Base-by-base conservation (phyloP, 2,113 vertebrate genomes). In the Colius striatus region DNA sequence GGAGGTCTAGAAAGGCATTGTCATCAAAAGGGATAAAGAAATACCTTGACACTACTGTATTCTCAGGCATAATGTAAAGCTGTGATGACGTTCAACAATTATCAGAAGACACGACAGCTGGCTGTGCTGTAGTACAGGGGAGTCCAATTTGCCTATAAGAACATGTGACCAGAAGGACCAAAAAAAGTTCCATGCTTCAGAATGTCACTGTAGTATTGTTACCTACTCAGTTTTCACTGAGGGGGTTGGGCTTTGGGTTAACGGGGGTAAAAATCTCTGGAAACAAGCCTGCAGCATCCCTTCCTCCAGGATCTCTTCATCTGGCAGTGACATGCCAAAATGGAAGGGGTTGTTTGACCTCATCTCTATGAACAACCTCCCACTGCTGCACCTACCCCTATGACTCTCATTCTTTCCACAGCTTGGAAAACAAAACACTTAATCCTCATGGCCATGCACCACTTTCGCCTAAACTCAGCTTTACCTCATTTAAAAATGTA, bases 1-100 rank as follows among this genome's bases (percentile, higher is more conserved):
- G 54, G 45, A 80, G 65, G 30, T 58, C 25, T 12, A 50, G 55
- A 27, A 60, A 80, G 27, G 16, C 13, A 30, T 68, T 77, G 29
- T 5, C 25, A 55, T 32, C 36, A 13, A 30, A 3, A 21, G 10
- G 29, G 23, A 54, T 62, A 68, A 90, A 38, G 1, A 84, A 63
- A n/a, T 38, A 16, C 34, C 65, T 84, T 43, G 41, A 62, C 19
- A 27, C 22, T 43, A 2, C 10, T 16, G 16, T 43, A 13, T 58
- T 36, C 54, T 45, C 11, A 32, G 36, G n/a, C 22, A 38, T 5
- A 71, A 19, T 11, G n/a, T 45, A 84, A 65, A 70, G 29, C 7
- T 6, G 3, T 0, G 0, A 55, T 5, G 12, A 63, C 51, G 21
- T 34, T 7, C 32, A 65, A n/a, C 1, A 0, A 19, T 48, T 20